phyloP scores from a whole-genome alignment of 2,888 invertebrate genomes.

The Dorcus parallelipipedus region DNA sequence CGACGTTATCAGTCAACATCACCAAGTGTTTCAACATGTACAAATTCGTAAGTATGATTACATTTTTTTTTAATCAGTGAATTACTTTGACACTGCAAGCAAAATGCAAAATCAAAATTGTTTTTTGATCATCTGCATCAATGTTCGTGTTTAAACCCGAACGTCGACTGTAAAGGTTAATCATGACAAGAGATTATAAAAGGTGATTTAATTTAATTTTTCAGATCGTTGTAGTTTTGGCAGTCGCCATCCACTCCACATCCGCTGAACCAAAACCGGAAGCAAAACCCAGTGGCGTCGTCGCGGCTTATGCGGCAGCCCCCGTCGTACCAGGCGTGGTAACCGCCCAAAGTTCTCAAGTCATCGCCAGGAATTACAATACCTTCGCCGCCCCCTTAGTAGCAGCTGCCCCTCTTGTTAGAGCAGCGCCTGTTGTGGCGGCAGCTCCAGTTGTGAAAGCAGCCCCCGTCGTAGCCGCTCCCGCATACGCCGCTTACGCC shows the following conservation, averaged over 20 bases:
- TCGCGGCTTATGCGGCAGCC: conserved; percentile 34
- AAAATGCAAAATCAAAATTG: no score
- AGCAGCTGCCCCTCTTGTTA: conserved; percentile 24
- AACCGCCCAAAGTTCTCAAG: conserved; percentile 65
- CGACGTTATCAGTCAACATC: conserved; percentile 2
- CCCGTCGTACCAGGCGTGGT: conserved; percentile 47
- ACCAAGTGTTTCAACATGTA: conserved; percentile 10
- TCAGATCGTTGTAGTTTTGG: conserved; percentile 19
- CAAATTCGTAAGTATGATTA: conserved; percentile 13
- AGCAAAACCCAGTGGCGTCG: conserved; percentile 41
- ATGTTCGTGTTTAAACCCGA: no score
- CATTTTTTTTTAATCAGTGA: conserved; percentile 5
- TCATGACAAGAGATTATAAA: no score
- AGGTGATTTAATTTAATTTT: no score
- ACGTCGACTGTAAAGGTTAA: no score
- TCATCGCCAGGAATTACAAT: conserved; percentile 61
- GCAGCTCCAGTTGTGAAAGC: conserved; percentile 42
- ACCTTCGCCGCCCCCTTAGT: conserved; percentile 51
- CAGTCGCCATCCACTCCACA: conserved; percentile 29
- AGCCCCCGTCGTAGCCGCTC: conserved; percentile 38
- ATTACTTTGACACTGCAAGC: no score
- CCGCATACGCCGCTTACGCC: conserved; percentile 28
- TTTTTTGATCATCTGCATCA: no score
- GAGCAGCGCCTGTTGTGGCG: conserved; percentile 41
- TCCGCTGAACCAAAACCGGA: conserved; percentile 32